Evolutionary conservation across 2,888 invertebrate species (phyloP).

Genomic region (Rhagonycha lutea): DNA sequence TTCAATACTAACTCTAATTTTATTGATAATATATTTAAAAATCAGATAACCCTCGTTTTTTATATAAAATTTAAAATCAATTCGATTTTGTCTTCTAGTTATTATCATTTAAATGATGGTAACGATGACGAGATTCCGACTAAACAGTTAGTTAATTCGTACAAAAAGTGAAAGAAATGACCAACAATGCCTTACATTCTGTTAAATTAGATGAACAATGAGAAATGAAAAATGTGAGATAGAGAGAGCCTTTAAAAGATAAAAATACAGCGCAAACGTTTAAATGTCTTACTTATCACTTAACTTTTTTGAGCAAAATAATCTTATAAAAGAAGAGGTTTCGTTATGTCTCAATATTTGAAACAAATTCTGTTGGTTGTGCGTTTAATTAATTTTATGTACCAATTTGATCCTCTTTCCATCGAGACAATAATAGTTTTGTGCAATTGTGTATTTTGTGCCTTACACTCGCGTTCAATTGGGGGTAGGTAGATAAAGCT

Average conservation of each 20-base stretch:
- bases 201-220: background rate
- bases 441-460: background rate
- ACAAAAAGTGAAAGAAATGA: background rate
- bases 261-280: background rate
- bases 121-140: background rate
- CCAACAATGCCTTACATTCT: background rate
- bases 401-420: background rate
- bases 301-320: background rate
- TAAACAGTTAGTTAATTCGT: background rate
- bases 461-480: background rate
- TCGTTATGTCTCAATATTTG: background rate
- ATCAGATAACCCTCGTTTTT: conserved; percentile 3
- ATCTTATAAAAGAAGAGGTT: background rate
- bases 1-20: background rate
- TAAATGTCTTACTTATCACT: background rate
- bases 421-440: background rate
- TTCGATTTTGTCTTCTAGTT: background rate
- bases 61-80: background rate
- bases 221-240: background rate
- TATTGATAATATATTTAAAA: conserved; percentile 2
- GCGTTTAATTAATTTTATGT: background rate
- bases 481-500: background rate
- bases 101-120: background rate
- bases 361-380: background rate
- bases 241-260: background rate